Percentiles rank a stretch among this genome's conserved stretches.
phyloP scores from a whole-genome alignment of 2,113 vertebrate genomes.

The Taurulus bubalis region DNA sequence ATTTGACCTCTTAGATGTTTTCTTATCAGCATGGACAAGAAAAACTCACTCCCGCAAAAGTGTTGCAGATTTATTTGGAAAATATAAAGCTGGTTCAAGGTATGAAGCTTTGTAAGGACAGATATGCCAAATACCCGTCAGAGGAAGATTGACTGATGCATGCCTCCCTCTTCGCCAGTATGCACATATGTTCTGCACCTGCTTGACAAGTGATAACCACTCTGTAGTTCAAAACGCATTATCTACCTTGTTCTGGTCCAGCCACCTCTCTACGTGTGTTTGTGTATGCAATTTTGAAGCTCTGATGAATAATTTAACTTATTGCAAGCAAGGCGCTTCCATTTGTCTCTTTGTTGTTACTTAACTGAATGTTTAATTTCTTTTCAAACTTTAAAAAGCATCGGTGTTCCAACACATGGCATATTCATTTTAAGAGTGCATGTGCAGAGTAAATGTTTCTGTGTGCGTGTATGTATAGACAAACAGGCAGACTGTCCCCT shows the following conservation, averaged over 20 bases:
- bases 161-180: neutral
- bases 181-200: slow-evolving; percentile 12
- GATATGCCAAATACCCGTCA: neutral
- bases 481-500: neutral
- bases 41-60: neutral
- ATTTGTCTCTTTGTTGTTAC: neutral
- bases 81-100: neutral
- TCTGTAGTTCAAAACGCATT: neutral
- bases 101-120: neutral
- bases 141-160: neutral
- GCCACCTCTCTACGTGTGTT: neutral
- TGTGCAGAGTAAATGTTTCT: neutral
- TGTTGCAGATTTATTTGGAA: neutral
- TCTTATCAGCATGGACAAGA: neutral
- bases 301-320: neutral
- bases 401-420: neutral
- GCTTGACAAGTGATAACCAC: neutral
- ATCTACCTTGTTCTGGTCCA: neutral
- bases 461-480: neutral
- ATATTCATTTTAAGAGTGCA: neutral
- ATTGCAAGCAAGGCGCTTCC: neutral
- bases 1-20: neutral
- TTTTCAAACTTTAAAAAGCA: neutral
- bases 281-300: neutral
- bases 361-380: neutral